Evolutionary conservation across 2,797 vertebrate genomes (phyloP).

Genomic region (Molossus alvarezi): DNA sequence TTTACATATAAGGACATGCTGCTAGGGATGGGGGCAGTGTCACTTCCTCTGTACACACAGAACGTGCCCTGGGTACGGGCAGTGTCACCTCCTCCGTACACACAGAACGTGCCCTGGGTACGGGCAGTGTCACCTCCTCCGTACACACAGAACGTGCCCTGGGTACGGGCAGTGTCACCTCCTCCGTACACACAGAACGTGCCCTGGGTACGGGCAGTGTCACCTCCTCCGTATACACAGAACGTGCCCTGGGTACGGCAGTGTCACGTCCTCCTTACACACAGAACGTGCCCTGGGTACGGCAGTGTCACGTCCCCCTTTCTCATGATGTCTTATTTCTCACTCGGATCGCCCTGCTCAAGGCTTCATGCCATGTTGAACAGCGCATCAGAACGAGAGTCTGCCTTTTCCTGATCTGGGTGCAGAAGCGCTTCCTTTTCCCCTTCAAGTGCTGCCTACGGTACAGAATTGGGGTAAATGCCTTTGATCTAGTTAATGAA

Average conservation of each 20-base stretch:
- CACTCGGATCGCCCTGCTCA: neutral
- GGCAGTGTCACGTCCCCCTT: neutral
- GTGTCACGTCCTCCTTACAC: no score
- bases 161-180: no score
- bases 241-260: no score
- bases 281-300: neutral
- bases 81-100: no score
- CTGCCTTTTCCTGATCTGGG: neutral
- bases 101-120: no score
- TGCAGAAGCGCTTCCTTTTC: neutral
- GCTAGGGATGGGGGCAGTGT: neutral
- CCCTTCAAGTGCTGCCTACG: accelerated
- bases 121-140: no score
- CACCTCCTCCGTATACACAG: no score
- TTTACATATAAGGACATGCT: neutral
- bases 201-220: no score
- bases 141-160: no score
- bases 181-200: no score
- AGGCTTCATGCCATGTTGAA: neutral
- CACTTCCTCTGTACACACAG: no score
- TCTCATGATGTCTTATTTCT: neutral
- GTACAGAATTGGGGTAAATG: neutral
- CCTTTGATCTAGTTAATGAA: neutral
- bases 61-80: no score
- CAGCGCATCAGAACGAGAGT: neutral